Evolutionary conservation across 1,140 invertebrate species (phyloP), one percentile per base, ranked within the genome.

Genomic region (Eumeta japonica): DNA sequence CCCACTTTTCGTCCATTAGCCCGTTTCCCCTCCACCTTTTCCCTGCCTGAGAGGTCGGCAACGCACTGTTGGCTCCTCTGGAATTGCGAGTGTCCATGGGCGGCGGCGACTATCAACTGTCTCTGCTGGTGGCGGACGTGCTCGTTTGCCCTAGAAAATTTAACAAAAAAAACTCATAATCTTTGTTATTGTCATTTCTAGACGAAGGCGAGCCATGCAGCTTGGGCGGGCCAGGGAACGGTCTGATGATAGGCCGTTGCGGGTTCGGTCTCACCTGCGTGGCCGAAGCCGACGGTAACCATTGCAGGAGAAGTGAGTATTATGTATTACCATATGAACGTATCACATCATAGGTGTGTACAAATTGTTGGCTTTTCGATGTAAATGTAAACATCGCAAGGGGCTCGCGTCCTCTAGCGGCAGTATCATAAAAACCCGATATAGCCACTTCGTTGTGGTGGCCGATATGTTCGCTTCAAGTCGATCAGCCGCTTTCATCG

Each of bases 221-320:
- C 17, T 16, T 43, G 0, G 71, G 73, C 0, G 62, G 62, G 2
- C 58, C 72, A 1, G 73, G 73, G 0, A 40, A 43, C 0, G 68
- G 70, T 0, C 49, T 48, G 0, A 65, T 55, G 0, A 49, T 72
- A 0, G 60, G 62, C 7, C 48, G 68, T 9, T 76, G 73, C 35
- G 66, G 64, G 1, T 51, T 60, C n/a, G 71, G 71, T 2, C 48
- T 75, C 1, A 62, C 54, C 3, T 76, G 73, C 38, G 41, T 48
- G 1, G 28, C 16, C 1, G 39, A 37, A 3, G 31, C 38, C 16
- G 28, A 62, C n/a, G 49, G 52, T 2, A 43, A 30, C 19, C 38
- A 31, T 3, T 76, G 73, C 33, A 32, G 43, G 12, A 52, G 66
- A 48, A 68, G 73, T 76, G 51, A 54, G 58, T 52, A 5, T 9